phyloP scores from a whole-genome alignment of 53 echinoderm and acorn worm species.

The Astropecten irregularis region DNA sequence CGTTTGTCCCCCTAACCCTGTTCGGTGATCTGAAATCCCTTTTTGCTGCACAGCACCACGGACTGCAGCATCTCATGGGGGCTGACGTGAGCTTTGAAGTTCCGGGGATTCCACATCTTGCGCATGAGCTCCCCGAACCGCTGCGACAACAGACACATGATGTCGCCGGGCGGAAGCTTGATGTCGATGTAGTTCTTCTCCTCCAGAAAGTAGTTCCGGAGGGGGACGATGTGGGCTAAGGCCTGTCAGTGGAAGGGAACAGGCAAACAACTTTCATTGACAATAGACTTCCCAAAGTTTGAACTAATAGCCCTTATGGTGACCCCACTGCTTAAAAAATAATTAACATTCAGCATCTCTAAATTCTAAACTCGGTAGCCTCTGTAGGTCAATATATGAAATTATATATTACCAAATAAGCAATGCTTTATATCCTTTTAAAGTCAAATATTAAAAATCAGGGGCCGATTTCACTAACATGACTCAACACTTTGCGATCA shows the following conservation, averaged over 20 bases:
- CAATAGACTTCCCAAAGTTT: background rate
- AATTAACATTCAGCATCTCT: too few species aligned
- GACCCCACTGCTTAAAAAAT: too few species aligned
- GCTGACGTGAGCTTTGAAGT: constrained; percentile 98
- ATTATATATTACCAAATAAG: too few species aligned
- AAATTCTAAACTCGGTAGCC: too few species aligned
- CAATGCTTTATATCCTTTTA: too few species aligned
- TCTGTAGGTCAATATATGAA: too few species aligned
- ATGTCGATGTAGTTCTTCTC: constrained; percentile 89
- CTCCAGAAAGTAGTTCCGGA: constrained; percentile 88
- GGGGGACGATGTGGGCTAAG: constrained; percentile 77
- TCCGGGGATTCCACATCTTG: constrained; percentile 99
- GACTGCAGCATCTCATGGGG: constrained; percentile 98
- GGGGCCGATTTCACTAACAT: too few species aligned
- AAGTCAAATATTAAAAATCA: too few species aligned
- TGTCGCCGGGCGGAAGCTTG: constrained; percentile 93
- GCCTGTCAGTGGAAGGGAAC: too few species aligned
- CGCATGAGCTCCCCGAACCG: constrained; percentile 96
- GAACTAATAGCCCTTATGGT: background rate
- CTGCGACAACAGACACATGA: constrained; percentile 90
- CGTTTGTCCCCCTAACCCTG: too few species aligned
- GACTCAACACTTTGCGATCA: too few species aligned
- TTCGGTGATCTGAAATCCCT: constrained; percentile 92
- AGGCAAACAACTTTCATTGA: background rate
- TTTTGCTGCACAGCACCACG: constrained; percentile 93